These are phyloP conservation scores for Caenorhabditis becei DNA, from an alignment of 2,888 invertebrate species.

Conservation along the genomic window DNA sequence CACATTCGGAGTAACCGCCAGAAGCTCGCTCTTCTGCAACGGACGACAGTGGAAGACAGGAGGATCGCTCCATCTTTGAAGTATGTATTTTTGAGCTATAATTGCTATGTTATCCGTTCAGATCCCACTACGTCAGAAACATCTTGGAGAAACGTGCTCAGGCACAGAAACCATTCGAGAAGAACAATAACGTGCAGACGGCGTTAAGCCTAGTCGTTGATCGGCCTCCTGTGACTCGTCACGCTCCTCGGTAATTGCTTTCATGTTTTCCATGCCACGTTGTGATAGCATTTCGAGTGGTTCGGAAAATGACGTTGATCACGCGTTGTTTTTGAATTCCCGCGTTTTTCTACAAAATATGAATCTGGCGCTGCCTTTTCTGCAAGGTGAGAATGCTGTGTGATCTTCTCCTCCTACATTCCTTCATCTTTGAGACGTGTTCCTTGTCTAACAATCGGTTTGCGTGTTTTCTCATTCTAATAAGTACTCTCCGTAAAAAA, in stretches of 20 bases:
- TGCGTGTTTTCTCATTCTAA: too few species aligned
- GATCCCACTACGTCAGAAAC: constrained; percentile 42
- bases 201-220: constrained; percentile 43
- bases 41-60: constrained; percentile 37
- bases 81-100: neutral
- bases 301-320: constrained; percentile 32
- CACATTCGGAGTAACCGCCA: constrained; percentile 53
- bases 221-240: constrained; percentile 55
- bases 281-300: constrained; percentile 56
- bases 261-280: constrained; percentile 38
- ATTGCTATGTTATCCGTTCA: constrained; percentile 3
- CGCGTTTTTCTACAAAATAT: constrained; percentile 1
- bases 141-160: constrained; percentile 32
- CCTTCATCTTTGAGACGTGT: neutral
- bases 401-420: neutral
- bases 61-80: constrained; percentile 54
- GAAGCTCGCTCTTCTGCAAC: constrained; percentile 46
- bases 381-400: neutral
- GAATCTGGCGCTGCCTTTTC: neutral
- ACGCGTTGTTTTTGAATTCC: constrained; percentile 18
- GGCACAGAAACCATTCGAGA: constrained; percentile 19
- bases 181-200: neutral
- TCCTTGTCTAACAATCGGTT: too few species aligned
- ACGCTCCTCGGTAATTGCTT: constrained; percentile 58
- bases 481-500: neutral